phyloP scores from a whole-genome alignment of 2,113 vertebrate species.

The Pachypanchax playfairii region DNA sequence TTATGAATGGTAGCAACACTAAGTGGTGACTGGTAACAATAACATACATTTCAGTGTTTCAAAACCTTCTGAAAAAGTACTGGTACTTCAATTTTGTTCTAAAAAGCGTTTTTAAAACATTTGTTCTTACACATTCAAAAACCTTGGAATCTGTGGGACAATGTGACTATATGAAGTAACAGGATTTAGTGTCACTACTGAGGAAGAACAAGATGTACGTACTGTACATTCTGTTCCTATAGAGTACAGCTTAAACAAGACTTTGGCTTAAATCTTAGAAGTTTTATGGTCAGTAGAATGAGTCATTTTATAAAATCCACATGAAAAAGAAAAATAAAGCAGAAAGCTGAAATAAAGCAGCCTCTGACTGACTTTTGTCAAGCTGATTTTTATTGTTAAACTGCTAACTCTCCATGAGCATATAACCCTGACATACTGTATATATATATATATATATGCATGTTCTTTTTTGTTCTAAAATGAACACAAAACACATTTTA shows the following conservation, averaged over 20 bases:
- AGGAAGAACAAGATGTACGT: slow-evolving; percentile 70
- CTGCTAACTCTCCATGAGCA: too few relatives aligned
- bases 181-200: slow-evolving; percentile 45
- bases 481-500: too few relatives aligned
- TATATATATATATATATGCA: too few relatives aligned
- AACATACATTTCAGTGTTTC: not conserved
- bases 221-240: slow-evolving; percentile 68
- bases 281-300: slow-evolving; percentile 59
- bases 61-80: slow-evolving; percentile 18
- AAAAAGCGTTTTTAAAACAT: slow-evolving; percentile 36
- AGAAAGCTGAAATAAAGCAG: too few relatives aligned
- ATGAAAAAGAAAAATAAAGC: too few relatives aligned
- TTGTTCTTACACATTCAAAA: slow-evolving; percentile 28
- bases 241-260: slow-evolving; percentile 52
- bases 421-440: too few relatives aligned
- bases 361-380: too few relatives aligned
- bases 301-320: slow-evolving; percentile 44
- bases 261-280: slow-evolving; percentile 69
- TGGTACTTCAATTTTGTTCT: slow-evolving; percentile 25
- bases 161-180: slow-evolving; percentile 25
- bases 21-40: not conserved
- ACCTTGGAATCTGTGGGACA: slow-evolving; percentile 37
- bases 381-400: too few relatives aligned
- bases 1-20: not conserved
- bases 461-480: too few relatives aligned